phyloP scores from a whole-genome alignment of 2,888 invertebrate species.

The Caenorhabditis macrosperma region DNA sequence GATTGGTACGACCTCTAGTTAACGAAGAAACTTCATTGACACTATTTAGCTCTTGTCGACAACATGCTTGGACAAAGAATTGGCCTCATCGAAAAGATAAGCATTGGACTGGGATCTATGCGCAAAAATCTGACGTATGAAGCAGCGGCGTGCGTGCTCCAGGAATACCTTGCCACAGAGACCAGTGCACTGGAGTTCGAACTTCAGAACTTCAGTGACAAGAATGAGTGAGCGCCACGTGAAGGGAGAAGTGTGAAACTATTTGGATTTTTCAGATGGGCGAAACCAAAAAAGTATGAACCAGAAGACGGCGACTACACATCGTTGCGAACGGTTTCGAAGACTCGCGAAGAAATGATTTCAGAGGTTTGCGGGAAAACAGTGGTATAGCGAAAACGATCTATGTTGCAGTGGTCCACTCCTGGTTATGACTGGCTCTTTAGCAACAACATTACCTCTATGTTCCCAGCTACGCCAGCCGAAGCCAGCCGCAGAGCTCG shows the following conservation, averaged over 20 bases:
- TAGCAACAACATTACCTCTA: not conserved
- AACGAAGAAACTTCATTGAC: too few species aligned
- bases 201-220: not conserved
- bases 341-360: too few species aligned
- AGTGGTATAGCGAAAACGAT: too few species aligned
- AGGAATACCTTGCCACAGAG: not conserved
- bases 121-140: not conserved
- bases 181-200: not conserved
- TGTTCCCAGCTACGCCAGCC: not conserved
- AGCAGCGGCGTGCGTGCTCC: not conserved
- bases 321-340: not conserved
- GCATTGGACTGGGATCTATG: not conserved
- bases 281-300: not conserved
- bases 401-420: not conserved
- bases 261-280: not conserved
- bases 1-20: too few species aligned
- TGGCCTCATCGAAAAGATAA: not conserved
- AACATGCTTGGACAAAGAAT: too few species aligned
- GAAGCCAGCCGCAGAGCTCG: not conserved
- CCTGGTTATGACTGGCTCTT: conserved; percentile 13
- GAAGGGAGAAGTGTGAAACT: not conserved
- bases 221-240: not conserved
- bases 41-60: too few species aligned
- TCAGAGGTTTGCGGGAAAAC: too few species aligned
- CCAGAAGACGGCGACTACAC: not conserved